phyloP scores from a whole-genome alignment of 2,113 vertebrate genomes.

The Chaetops frenatus region DNA sequence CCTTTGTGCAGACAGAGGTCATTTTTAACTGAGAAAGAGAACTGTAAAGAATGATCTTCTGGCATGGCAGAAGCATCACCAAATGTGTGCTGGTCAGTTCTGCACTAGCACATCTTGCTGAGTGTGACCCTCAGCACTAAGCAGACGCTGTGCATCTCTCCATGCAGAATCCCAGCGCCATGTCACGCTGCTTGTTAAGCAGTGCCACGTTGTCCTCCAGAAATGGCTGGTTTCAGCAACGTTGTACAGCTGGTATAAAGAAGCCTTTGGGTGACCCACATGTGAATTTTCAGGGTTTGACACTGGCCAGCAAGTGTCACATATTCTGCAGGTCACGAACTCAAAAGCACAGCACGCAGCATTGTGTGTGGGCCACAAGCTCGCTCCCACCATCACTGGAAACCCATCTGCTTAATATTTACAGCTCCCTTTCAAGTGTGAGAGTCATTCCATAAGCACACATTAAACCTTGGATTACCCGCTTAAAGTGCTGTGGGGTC shows the following conservation, averaged over 20 bases:
- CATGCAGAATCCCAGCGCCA: not conserved
- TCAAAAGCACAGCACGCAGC: not conserved
- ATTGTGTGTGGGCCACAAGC: not conserved
- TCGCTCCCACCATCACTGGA: not conserved
- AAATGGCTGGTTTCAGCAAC: not conserved
- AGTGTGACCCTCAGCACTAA: not conserved
- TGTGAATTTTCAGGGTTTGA: not conserved
- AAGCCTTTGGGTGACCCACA: not conserved
- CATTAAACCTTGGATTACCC: not conserved
- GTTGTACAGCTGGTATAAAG: not conserved
- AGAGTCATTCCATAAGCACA: not conserved
- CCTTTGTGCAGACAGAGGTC: constrained; percentile 63
- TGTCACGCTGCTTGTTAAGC: not conserved
- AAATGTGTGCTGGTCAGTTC: not conserved
- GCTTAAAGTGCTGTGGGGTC: not conserved
- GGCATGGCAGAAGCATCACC: not conserved
- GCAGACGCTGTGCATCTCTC: not conserved
- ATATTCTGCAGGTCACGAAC: not conserved
- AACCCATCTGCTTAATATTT: not conserved
- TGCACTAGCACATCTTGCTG: not conserved
- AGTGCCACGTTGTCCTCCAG: accelerated
- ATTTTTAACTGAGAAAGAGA: not conserved
- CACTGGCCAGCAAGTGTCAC: not conserved
- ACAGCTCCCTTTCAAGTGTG: not conserved
- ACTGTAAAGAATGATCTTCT: not conserved